phyloP scores from a whole-genome alignment of 2,797 vertebrate genomes.

The Sebastes vulpes region DNA sequence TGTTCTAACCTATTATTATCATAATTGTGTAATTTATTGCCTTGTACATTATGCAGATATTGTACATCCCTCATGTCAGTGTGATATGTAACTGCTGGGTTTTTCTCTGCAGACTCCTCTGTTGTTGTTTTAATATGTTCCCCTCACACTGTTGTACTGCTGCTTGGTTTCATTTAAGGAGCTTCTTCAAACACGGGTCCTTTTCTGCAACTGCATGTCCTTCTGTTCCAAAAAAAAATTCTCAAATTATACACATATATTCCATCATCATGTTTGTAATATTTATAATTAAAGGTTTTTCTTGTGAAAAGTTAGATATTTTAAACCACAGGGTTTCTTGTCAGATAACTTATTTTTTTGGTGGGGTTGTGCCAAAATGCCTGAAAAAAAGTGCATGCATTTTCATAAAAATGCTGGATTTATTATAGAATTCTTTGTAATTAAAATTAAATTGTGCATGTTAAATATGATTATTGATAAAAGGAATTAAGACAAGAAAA shows the following conservation, averaged over 20 bases:
- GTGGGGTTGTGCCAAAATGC: neutral
- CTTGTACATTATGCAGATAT: neutral
- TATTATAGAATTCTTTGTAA: neutral
- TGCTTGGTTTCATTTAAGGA: neutral
- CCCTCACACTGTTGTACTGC: neutral
- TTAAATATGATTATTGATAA: conserved; percentile 15
- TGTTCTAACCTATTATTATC: neutral
- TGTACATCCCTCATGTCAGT: neutral
- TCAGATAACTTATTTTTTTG: neutral
- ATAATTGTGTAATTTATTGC: neutral
- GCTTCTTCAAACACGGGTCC: neutral
- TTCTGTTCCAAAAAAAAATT: neutral
- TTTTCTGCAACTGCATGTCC: neutral
- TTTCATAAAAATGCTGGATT: neutral
- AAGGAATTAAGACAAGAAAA: neutral
- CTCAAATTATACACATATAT: neutral
- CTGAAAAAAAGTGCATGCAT: neutral
- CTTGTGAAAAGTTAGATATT: neutral
- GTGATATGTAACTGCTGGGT: neutral
- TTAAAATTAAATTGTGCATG: neutral
- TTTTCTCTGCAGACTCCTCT: neutral
- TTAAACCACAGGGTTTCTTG: neutral
- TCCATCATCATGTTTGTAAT: neutral
- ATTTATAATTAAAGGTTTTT: neutral
- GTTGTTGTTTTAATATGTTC: neutral